Evolutionary conservation across 2,888 invertebrate species (phyloP).

Genomic region (Dascillus cervinus): DNA sequence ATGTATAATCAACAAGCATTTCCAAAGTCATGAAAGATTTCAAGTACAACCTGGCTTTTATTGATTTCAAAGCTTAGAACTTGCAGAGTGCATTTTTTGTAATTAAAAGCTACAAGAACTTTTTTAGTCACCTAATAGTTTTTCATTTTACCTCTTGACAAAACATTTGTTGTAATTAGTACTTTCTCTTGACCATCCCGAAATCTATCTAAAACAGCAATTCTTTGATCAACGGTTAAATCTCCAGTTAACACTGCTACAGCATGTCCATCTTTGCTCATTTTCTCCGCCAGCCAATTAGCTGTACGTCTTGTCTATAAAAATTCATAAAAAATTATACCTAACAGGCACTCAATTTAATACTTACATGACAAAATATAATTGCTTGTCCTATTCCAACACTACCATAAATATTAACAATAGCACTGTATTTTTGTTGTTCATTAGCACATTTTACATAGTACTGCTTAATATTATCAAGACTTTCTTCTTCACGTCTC

Average conservation of each 20-base stretch:
- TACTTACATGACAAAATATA: slow-evolving; percentile 84
- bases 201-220: slow-evolving; percentile 86
- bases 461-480: slow-evolving; percentile 96
- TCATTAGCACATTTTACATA: slow-evolving; percentile 80
- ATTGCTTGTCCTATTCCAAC: slow-evolving; percentile 97
- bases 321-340: too few relatives aligned
- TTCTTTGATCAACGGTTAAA: slow-evolving; percentile 86
- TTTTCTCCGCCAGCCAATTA: slow-evolving; percentile 79
- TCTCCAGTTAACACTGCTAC: slow-evolving; percentile 92
- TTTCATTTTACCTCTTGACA: slow-evolving; percentile 56
- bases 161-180: slow-evolving; percentile 85
- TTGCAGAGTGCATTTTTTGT: too few relatives aligned
- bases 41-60: too few relatives aligned
- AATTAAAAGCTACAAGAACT: too few relatives aligned
- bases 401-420: slow-evolving; percentile 93
- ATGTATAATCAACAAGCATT: too few relatives aligned
- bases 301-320: slow-evolving; percentile 80
- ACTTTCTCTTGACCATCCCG: slow-evolving; percentile 89
- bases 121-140: too few relatives aligned
- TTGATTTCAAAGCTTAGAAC: too few relatives aligned
- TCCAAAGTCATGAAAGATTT: too few relatives aligned
- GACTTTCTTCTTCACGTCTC: slow-evolving; percentile 84
- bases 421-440: slow-evolving; percentile 87
- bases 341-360: slow-evolving; percentile 2
- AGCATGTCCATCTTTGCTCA: slow-evolving; percentile 88